phyloP scores from a whole-genome alignment of 1,140 invertebrate genomes.

The Conus betulinus region DNA sequence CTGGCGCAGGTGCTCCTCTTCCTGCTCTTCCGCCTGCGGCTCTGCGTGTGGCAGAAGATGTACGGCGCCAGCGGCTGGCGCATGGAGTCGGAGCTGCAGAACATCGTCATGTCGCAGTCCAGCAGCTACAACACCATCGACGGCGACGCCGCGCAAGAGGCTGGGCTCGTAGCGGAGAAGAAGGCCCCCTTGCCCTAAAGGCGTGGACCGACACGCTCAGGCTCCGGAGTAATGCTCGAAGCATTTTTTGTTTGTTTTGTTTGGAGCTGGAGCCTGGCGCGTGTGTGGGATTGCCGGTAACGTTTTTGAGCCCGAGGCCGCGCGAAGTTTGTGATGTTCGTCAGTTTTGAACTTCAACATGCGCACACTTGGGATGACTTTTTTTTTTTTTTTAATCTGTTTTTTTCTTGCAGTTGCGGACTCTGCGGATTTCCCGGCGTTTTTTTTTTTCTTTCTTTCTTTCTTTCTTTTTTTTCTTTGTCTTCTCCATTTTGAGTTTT shows the following conservation, averaged over 20 bases:
- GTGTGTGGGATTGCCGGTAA: no score
- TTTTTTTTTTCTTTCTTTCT: no score
- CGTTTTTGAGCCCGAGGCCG: no score
- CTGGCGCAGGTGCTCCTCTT: constrained; percentile 63
- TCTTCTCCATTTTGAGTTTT: no score
- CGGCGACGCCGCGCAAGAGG: constrained; percentile 21
- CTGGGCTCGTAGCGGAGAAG: neutral
- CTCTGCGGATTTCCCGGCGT: no score
- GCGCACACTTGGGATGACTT: no score
- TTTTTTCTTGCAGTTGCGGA: no score
- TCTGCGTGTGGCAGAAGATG: constrained; percentile 54
- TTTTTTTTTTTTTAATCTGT: no score
- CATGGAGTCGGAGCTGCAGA: constrained; percentile 63
- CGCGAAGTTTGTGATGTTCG: no score
- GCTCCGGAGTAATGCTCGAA: neutral
- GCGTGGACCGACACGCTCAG: neutral
- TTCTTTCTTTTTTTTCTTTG: no score
- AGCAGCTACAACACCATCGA: constrained; percentile 48
- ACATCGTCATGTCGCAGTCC: constrained; percentile 56
- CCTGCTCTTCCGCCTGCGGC: constrained; percentile 59
- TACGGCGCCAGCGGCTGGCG: constrained; percentile 42
- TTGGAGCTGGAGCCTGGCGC: neutral
- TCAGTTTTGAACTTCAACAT: no score
- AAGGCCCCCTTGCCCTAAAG: neutral
- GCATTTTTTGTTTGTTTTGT: neutral